A percentile compares a stretch with the other conserved stretches of the same genome.
These are phyloP conservation scores for Coenonympha glycerion DNA, from an alignment of 2,888 invertebrate species.

Conservation along the genomic window DNA sequence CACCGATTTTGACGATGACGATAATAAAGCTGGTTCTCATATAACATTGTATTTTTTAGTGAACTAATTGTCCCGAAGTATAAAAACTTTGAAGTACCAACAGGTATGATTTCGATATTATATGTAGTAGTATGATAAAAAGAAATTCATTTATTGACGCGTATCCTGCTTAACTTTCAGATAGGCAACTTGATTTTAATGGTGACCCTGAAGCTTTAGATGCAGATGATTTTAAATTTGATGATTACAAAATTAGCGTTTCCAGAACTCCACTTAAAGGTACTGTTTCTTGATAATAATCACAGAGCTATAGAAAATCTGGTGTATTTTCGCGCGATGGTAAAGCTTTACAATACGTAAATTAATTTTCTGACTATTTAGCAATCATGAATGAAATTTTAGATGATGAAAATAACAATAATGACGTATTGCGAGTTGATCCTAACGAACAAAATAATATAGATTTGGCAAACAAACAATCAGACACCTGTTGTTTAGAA, in stretches of 20 bases:
- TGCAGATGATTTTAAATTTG: slow-evolving; percentile 16
- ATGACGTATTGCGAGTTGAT: background rate
- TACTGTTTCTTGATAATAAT: background rate
- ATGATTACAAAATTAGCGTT: slow-evolving; percentile 19
- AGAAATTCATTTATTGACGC: background rate
- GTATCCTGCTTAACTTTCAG: background rate
- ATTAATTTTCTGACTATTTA: no score
- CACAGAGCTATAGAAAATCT: no score
- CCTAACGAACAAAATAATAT: background rate
- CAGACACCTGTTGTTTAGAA: background rate
- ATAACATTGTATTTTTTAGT: slow-evolving; percentile 44
- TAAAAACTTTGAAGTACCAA: slow-evolving; percentile 37
- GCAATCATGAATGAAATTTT: background rate
- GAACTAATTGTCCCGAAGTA: slow-evolving; percentile 50
- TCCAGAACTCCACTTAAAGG: slow-evolving; percentile 26
- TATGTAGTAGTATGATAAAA: background rate
- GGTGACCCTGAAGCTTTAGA: background rate
- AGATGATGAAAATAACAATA: background rate
- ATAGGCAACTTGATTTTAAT: background rate
- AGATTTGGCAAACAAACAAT: no score
- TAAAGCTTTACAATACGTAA: no score
- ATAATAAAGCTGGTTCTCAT: no score
- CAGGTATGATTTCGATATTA: slow-evolving; percentile 37
- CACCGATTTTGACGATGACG: no score
- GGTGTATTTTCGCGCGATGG: no score